phyloP scores from a whole-genome alignment of 2,888 invertebrate genomes.

The Myopa testacea region DNA sequence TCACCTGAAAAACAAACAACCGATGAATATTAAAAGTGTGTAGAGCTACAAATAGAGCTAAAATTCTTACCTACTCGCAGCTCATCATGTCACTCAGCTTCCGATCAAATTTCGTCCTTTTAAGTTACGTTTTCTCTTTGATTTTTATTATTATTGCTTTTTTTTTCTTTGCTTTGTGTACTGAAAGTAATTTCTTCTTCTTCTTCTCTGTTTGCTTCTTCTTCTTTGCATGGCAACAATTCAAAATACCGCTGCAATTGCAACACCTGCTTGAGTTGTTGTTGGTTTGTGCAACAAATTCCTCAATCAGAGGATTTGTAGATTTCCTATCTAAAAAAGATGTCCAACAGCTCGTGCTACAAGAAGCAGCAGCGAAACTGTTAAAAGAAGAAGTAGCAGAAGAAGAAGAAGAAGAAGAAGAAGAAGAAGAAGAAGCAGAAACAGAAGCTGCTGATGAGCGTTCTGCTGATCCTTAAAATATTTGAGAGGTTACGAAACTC shows the following conservation, averaged over 20 bases:
- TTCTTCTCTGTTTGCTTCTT: conserved; percentile 1
- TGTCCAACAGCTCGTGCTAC: conserved; percentile 12
- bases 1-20: no score
- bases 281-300: background rate
- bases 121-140: background rate
- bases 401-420: background rate
- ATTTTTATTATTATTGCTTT: background rate
- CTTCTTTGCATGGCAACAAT: background rate
- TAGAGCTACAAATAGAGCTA: no score
- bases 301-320: background rate
- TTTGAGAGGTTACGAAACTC: no score
- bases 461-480: background rate
- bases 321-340: background rate
- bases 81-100: background rate
- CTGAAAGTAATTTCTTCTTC: background rate
- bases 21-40: no score
- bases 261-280: conserved; percentile 9
- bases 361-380: background rate
- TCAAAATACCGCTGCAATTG: background rate
- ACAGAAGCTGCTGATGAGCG: background rate
- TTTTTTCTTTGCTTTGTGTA: background rate
- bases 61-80: no score
- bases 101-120: conserved; percentile 16
- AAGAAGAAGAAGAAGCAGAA: background rate
- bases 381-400: background rate